Evolutionary conservation across 1,140 invertebrate species (phyloP), one percentile per base, ranked within the genome.

Genomic region (Cydia strobilella): DNA sequence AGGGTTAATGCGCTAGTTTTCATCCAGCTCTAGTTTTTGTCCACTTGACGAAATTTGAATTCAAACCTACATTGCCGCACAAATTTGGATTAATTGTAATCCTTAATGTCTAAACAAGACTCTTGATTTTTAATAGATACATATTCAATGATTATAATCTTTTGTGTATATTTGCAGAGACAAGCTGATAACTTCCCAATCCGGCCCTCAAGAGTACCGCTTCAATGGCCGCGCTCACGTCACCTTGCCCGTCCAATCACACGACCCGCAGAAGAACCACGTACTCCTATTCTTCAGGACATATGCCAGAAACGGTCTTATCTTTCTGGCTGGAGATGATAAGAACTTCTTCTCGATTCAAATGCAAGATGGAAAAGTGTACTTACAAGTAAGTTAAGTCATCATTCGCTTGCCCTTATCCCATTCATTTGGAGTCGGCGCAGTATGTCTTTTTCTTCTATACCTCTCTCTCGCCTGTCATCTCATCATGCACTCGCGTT

Each of bases 281-380:
- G 84, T 92, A 6, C 76, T 89, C 3, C 79, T 92, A 23, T 95
- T 94, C 45, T 99, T 99, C 90, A 97, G 97, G 84, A 99, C 98
- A 0, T 96, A 96, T 77, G 95, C 96, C 10, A 94, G 95, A 27
- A 95, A 99, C 82, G 99, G 98, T 0, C 88, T 99, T 3, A 93
- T 99, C 4, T 98, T 98, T 93, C 94, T 98, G 59, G 96, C 97
- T 80, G 96, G 96, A 94, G 96, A 93, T 84, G 94, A 93, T 73
- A 93, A 93, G 80, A 96, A 95, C 75, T 99, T 97, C 93, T 94
- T 99, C 76, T 96, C 98, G 0, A 83, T 99, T 31, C 97, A 99
- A 88, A 92, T 99, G 85, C 91, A 94, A 75, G 94, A 96, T 77
- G 98, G 98, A 10, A 94, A 93, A 31, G 93, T 99, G 1, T 93